A percentile compares a stretch with the other conserved stretches of the same genome.
Conservation (phyloP, 2,113 vertebrate genomes). For the Candoia aspera region DNA sequence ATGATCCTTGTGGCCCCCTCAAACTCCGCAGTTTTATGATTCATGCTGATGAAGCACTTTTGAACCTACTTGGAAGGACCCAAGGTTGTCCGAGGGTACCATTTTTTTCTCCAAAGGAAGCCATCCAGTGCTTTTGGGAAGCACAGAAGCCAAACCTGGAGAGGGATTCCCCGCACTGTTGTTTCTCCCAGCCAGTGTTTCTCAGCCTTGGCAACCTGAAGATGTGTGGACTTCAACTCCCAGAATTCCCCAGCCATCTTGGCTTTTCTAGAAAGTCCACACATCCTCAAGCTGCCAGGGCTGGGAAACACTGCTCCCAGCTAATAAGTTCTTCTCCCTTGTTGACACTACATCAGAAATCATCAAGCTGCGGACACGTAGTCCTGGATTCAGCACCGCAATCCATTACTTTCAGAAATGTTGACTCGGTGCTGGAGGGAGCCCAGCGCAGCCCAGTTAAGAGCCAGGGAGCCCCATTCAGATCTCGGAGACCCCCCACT, state of each 20-base stretch:
- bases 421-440: slow-evolving; percentile 17
- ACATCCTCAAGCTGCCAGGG: too few species aligned
- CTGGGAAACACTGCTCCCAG: too few species aligned
- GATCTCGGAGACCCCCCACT: slow-evolving; percentile 17
- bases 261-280: too few species aligned
- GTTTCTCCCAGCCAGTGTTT: neutral
- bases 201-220: too few species aligned
- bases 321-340: too few species aligned
- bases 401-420: neutral
- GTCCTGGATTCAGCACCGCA: neutral
- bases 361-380: too few species aligned
- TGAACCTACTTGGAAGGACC: neutral
- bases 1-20: too few species aligned
- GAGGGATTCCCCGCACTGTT: neutral
- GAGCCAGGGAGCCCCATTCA: neutral
- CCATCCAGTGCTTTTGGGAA: neutral
- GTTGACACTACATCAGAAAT: neutral
- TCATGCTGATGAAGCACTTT: neutral
- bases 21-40: neutral
- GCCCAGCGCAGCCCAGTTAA: neutral
- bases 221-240: too few species aligned
- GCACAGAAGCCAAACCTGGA: neutral
- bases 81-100: too few species aligned
- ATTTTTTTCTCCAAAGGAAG: neutral
- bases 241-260: too few species aligned